These are phyloP conservation scores for Berghia stephanieae DNA, from an alignment of 1,140 invertebrate species.

Conservation along the genomic window DNA sequence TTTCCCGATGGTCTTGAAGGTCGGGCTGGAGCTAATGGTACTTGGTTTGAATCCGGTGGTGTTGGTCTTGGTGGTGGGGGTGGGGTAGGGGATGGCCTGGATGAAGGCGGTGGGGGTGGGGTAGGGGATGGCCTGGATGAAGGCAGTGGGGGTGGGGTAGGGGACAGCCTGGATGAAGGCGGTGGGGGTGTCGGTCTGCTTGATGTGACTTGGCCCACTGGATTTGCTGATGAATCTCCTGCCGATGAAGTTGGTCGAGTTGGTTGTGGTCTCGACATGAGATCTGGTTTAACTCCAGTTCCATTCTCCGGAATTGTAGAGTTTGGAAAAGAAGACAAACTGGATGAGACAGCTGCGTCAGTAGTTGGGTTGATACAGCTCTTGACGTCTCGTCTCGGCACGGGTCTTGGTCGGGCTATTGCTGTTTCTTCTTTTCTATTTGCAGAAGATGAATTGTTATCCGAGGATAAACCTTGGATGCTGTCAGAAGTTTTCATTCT, in stretches of 20 bases:
- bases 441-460: too few species aligned
- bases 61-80: neutral
- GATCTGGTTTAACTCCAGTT: neutral
- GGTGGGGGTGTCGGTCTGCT: neutral
- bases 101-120: neutral
- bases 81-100: neutral
- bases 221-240: neutral
- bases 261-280: neutral
- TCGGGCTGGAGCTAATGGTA: slow-evolving; percentile 22
- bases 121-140: slow-evolving; percentile 22
- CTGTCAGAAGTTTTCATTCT: slow-evolving; percentile 10
- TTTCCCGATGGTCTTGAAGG: slow-evolving; percentile 1
- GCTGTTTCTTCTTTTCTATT: too few species aligned
- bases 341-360: too few species aligned
- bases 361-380: slow-evolving; percentile 31
- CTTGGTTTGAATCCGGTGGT: too few species aligned
- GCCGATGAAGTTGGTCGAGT: neutral
- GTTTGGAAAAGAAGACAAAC: neutral
- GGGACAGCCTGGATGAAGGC: neutral
- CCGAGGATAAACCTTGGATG: slow-evolving; percentile 36
- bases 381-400: slow-evolving; percentile 43
- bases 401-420: slow-evolving; percentile 41
- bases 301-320: too few species aligned
- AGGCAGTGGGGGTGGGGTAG: neutral
- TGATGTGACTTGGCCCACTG: neutral